Conservation (phyloP, 2,888 invertebrate species). For the Girardia tigrina region DNA sequence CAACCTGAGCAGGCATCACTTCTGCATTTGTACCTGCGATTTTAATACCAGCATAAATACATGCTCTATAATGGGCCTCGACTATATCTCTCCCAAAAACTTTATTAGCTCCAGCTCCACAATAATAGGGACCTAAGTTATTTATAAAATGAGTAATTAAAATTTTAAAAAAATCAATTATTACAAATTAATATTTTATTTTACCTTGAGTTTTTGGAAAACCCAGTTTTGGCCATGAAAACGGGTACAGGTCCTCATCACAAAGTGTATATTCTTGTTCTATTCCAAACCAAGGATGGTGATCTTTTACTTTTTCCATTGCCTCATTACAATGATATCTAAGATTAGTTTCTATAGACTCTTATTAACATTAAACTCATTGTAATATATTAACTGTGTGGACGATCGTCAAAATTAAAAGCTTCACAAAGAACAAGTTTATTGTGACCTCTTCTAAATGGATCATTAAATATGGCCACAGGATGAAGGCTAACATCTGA, state of each 20-base stretch:
- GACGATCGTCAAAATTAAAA: neutral
- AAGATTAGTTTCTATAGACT: neutral
- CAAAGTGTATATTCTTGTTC: slow-evolving; percentile 55
- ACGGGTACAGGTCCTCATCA: slow-evolving; percentile 49
- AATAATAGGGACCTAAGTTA: slow-evolving; percentile 72
- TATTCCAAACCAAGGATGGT: slow-evolving; percentile 54
- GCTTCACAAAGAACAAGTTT: slow-evolving; percentile 75
- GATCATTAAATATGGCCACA: slow-evolving; percentile 81
- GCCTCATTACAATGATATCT: slow-evolving; percentile 19
- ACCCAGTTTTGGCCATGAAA: slow-evolving; percentile 49
- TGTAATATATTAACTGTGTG: neutral
- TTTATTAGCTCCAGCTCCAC: slow-evolving; percentile 85
- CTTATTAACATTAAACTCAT: neutral
- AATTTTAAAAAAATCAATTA: neutral
- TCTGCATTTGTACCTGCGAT: slow-evolving; percentile 88
- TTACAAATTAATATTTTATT: too few species aligned
- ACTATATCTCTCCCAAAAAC: slow-evolving; percentile 83
- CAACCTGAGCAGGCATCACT: slow-evolving; percentile 74
- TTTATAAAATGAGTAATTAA: too few species aligned
- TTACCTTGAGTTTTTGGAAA: slow-evolving; percentile 47
- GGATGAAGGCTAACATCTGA: slow-evolving; percentile 74
- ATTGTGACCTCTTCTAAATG: slow-evolving; percentile 77
- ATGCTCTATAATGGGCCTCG: slow-evolving; percentile 84
- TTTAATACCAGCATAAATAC: slow-evolving; percentile 80
- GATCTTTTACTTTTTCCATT: slow-evolving; percentile 29